phyloP scores from a whole-genome alignment of 30 jellyfish, hydroid and myxozoan species.

The Turritopsis rubra region DNA sequence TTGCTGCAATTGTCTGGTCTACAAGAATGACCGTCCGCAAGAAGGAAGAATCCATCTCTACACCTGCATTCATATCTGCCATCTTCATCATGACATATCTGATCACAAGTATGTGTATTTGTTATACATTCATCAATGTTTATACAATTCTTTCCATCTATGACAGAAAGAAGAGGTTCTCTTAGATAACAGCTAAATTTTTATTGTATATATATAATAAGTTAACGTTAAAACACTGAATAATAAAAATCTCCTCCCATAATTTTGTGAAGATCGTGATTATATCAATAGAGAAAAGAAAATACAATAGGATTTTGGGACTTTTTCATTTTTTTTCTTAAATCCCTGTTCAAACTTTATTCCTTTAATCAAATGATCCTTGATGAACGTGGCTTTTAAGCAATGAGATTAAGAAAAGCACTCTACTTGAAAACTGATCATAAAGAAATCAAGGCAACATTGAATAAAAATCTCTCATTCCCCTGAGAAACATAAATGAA shows the following conservation, averaged over 20 bases:
- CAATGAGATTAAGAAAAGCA: no score
- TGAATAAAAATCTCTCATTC: not conserved
- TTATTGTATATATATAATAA: no score
- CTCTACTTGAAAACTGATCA: not conserved
- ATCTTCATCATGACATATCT: not conserved
- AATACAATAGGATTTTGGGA: no score
- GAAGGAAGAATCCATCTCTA: not conserved
- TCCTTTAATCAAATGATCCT: not conserved
- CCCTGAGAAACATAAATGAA: not conserved
- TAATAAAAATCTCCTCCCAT: not conserved
- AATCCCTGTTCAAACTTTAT: no score
- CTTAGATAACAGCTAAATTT: not conserved
- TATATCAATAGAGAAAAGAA: not conserved
- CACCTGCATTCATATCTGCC: not conserved
- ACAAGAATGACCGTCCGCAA: not conserved
- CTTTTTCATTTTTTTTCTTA: no score
- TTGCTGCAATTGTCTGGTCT: not conserved
- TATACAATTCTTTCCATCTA: not conserved
- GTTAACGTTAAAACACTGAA: not conserved
- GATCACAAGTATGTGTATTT: not conserved
- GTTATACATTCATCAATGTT: constrained; percentile 4
- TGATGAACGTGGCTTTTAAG: no score
- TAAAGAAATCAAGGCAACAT: not conserved
- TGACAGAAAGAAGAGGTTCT: no score
- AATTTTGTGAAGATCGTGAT: no score